Evolutionary conservation across 2,113 vertebrate genomes (phyloP), one percentile per base, ranked within the genome.

Genomic region (Phylloscopus trochilus): DNA sequence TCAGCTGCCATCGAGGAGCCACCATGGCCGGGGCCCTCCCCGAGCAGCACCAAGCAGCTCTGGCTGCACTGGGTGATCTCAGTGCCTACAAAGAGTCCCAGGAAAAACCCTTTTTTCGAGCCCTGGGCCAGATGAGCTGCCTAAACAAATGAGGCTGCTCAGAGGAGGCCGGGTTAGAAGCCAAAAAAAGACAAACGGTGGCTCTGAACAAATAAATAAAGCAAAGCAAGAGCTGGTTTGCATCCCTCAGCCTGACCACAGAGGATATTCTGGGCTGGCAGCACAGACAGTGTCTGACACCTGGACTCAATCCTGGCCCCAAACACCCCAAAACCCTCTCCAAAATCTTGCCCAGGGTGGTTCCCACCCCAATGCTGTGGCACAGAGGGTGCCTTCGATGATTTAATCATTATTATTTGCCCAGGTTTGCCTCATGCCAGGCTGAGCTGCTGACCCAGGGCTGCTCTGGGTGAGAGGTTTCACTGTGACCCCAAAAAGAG

Each of bases 221-320:
- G 49, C 27, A 23, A 69, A 83, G 87, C 91, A 66, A 46, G 94
- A 73, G 89, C 62, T 95, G 28, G 22, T 96, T 96, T 96, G 94
- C 94, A 96, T 95, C 91, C 80, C 77, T 51, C 73, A 77, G 83
- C 22, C 85, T 11, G 80, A 93, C 95, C 95, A 1, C 96, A 95
- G 89, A 31, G 77, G 90, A 89, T 95, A 91, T 96, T 96, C 96
- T 96, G 21, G 33, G 89, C 94, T 39, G 66, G 12, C 75, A 72
- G 19, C 89, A 46, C 83, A 6, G 37, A 12, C 67, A 22, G 51
- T 0, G 1, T 56, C 83, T 43, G 30, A 58, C 95, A 96, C 95
- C 95, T 95, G 94, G 35, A 6, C 62, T 7, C 9, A 92, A 7
- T 43, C 51, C 43, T 15, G 10, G 0, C 81, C 52, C 82, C 82